Base-by-base conservation (phyloP, 2,797 vertebrate genomes). In the Varecia variegata region DNA sequence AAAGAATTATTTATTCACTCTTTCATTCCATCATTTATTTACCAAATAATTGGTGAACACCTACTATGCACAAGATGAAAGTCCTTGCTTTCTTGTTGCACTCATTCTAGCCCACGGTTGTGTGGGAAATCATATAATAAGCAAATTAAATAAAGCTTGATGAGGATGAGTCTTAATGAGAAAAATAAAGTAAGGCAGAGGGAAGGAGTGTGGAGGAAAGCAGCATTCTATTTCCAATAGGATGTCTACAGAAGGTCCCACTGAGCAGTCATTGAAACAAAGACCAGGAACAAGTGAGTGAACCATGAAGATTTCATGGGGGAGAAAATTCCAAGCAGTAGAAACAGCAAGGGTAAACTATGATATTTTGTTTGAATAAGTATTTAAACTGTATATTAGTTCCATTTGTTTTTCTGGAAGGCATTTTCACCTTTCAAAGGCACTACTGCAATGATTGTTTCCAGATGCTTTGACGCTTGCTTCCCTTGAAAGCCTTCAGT, bases 401-500 rank as follows among this genome's bases (percentile, higher is more conserved):
- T 79, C 15, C 23, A 47, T 65, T 88, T 86, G 47, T 68, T 93
- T 92, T 84, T 58, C 52, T 68, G 21, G 14, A 74, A 95, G n/a
- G 7, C 50, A 62, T 95, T 88, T 90, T 86, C 56, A 87, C 77
- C 43, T 91, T 86, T 89, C 40, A 71, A 92, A 94, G 52, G 5
- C 54, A 76, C 88, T 43, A 30, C 25, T 35, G 6, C 7, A 87
- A 12, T 50, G 56, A 95, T 38, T 60, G 47, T 71, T 94, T 95
- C 76, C 87, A 87, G 45, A 79, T 68, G 45, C 50, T 87, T 94
- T 67, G 80, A 83, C 68, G 89, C 52, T 38, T 76, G 25, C 35
- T 81, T 94, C 65, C 27, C 52, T 91, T 83, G 76, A 96, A 95
- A 93, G 15, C 20, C 14, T 95, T 93, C 43, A 60, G 58, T 67